Percentiles rank a stretch among this genome's conserved stretches.
Evolutionary conservation across 2,113 vertebrate species (phyloP).

Genomic region (Coturnix japonica): DNA sequence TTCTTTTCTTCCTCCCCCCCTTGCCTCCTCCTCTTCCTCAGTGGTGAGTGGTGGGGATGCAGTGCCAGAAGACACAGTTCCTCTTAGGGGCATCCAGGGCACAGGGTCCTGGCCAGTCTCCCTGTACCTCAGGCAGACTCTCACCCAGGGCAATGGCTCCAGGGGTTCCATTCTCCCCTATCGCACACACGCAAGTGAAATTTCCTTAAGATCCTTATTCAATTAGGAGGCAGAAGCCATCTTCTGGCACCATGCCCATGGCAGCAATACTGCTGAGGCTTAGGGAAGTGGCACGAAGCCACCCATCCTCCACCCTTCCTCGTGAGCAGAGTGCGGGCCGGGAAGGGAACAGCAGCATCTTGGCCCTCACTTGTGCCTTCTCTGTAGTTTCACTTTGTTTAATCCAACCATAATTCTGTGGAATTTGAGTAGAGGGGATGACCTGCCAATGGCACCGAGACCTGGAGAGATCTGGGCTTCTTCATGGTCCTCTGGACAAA

Average conservation of each 20-base stretch:
- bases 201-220: slow-evolving; percentile 57
- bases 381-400: background rate
- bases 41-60: background rate
- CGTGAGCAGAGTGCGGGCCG: background rate
- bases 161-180: background rate
- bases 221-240: slow-evolving; percentile 58
- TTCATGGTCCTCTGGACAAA: background rate
- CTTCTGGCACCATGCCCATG: slow-evolving; percentile 52
- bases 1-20: background rate
- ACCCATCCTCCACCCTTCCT: background rate
- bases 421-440: background rate
- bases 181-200: background rate
- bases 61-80: background rate
- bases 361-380: fast-evolving
- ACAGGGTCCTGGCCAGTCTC: background rate
- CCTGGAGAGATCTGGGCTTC: background rate
- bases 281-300: background rate
- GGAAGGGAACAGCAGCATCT: background rate
- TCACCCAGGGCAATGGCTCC: background rate
- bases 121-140: background rate
- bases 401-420: background rate
- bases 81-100: background rate
- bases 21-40: background rate
- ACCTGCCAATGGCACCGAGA: background rate
- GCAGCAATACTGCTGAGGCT: background rate